Evolutionary conservation across 2,797 vertebrate genomes (phyloP), one percentile per base, ranked within the genome.

Genomic region (Alcedo quadribrachys): DNA sequence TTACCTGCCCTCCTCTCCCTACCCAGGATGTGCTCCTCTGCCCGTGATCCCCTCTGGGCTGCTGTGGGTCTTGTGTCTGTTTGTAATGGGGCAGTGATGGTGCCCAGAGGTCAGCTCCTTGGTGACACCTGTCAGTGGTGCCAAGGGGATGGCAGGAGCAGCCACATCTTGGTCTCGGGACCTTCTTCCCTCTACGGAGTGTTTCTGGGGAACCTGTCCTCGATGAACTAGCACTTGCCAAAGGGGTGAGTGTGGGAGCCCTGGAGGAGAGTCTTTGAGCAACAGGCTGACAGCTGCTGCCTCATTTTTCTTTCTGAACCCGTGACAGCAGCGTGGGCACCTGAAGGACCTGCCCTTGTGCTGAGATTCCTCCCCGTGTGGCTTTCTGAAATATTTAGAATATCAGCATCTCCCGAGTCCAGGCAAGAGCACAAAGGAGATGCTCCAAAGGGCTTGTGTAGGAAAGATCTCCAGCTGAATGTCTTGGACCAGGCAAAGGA

Each of bases 361-460:
- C 7, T 15, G 42, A 15, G 25, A 28, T 28, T 51, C 48, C 33
- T 16, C 21, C 16, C 15, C 20, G 19, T 22, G 33, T 15, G 25
- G 1, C 48, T 74, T 65, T 55, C 42, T 24, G 17, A 42, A 60
- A 20, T 5, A 21, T 6, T 67, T 54, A 16, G 54, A 69, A 24
- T 8, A 35, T 6, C 4, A 32, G 65, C 63, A 40, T 30, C 14
- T 19, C 24, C 9, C 0, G 2, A 20, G 25, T 6, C n/a, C 32
- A 6, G n/a, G 25, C 30, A 18, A 10, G 37, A 61, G 15, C 51
- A 2, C 5, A 7, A 21, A 6, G 3, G 3, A n/a, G 1, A 1
- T 2, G 24, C 55, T 46, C 3, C 1, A 6, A 22, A 14, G n/a
- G 1, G 4, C 10, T n/a, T 8, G 1, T 12, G 51, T 53, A 12